phyloP scores from a whole-genome alignment of 2,888 invertebrate species.

The Onthophagus sagittarius region DNA sequence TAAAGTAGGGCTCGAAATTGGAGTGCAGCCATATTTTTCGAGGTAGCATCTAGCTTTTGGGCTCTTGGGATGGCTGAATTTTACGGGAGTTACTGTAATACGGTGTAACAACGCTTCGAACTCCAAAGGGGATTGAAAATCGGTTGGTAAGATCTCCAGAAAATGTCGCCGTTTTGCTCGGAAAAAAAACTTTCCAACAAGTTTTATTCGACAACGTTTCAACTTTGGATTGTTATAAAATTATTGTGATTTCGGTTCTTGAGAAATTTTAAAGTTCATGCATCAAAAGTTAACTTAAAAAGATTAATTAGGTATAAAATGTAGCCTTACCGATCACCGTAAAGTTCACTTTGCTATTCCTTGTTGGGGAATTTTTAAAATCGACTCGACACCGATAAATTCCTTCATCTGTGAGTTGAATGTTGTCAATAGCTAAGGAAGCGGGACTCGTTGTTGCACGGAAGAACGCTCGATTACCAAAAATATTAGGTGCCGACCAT shows the following conservation, averaged over 20 bases:
- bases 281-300: neutral
- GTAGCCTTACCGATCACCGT: slow-evolving; percentile 66
- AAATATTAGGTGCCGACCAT: slow-evolving; percentile 57
- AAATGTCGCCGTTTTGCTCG: neutral
- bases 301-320: neutral
- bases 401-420: slow-evolving; percentile 61
- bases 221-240: neutral
- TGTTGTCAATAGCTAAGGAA: slow-evolving; percentile 56
- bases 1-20: slow-evolving; percentile 7
- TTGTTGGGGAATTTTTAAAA: slow-evolving; percentile 69
- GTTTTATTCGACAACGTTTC: neutral
- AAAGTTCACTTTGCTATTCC: slow-evolving; percentile 70
- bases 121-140: neutral
- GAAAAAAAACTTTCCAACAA: neutral
- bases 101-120: neutral
- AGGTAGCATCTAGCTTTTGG: neutral
- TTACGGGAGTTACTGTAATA: neutral
- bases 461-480: slow-evolving; percentile 58
- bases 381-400: slow-evolving; percentile 71
- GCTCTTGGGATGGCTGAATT: neutral
- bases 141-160: neutral
- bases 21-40: slow-evolving; percentile 10
- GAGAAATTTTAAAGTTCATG: neutral
- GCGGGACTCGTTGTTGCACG: slow-evolving; percentile 55
- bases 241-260: neutral